Evolutionary conservation across 2,888 invertebrate species (phyloP).

Genomic region (Clusia tigrina): DNA sequence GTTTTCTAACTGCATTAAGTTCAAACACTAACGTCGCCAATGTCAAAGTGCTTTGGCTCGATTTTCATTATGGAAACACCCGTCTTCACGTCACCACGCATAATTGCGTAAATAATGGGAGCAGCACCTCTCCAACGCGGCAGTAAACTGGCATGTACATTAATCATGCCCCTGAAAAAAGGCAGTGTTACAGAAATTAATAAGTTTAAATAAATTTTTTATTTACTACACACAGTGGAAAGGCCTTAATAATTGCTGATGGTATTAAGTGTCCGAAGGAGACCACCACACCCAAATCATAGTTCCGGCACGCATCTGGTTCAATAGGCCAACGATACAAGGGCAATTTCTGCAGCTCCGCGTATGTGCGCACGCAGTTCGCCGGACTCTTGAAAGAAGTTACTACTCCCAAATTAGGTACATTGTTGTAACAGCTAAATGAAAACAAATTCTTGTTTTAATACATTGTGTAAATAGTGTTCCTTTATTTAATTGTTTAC

Average conservation of each 20-base stretch:
- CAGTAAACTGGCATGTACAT: conserved; percentile 91
- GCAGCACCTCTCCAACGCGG: conserved; percentile 95
- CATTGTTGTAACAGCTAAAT: no score
- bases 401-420: conserved; percentile 69
- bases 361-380: conserved; percentile 75
- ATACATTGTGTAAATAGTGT: no score
- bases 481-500: conserved; percentile 60
- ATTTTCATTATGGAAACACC: conserved; percentile 91
- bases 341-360: conserved; percentile 69
- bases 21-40: conserved; percentile 71
- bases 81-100: conserved; percentile 81
- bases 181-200: neutral
- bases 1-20: neutral
- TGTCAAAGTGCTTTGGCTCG: conserved; percentile 81
- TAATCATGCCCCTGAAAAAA: conserved; percentile 80
- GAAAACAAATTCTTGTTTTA: neutral
- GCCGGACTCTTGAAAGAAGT: conserved; percentile 71
- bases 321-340: conserved; percentile 74
- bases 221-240: conserved; percentile 77
- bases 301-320: conserved; percentile 64
- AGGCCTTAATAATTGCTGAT: conserved; percentile 74
- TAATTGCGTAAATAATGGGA: conserved; percentile 85
- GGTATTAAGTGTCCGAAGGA: conserved; percentile 95
- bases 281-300: conserved; percentile 88
- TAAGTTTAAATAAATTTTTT: neutral